Conservation (phyloP, 37 sponge, comb jelly and placozoan species). For the Crambe crambe region DNA sequence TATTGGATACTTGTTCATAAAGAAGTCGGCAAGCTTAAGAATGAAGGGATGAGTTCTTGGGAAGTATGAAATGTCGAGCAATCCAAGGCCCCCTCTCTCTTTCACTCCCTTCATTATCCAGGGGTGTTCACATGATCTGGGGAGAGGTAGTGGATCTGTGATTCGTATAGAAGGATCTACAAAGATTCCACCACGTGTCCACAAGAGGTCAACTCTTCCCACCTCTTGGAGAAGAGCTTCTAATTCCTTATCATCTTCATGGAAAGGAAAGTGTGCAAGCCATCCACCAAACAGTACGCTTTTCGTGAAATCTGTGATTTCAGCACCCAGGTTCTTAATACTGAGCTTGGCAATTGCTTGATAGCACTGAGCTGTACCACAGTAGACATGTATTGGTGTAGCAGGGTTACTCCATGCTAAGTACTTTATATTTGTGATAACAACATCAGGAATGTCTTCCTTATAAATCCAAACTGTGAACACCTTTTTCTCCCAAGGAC, state of each 20-base stretch:
- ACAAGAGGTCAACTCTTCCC: not conserved
- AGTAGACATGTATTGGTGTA: not conserved
- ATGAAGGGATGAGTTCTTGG: slow-evolving; percentile 5
- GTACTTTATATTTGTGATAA: not conserved
- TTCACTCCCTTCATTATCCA: not conserved
- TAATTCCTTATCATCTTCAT: not conserved
- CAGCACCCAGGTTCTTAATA: not conserved
- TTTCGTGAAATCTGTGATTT: not conserved
- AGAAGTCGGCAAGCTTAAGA: not conserved
- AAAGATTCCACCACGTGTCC: not conserved
- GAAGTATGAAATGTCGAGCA: not conserved
- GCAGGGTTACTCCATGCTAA: not conserved
- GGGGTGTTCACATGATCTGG: not conserved
- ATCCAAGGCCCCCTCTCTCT: not conserved
- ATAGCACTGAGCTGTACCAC: slow-evolving; percentile 4
- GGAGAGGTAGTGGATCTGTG: not conserved
- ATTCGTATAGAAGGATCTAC: not conserved
- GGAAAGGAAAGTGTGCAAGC: not conserved
- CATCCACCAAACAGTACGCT: not conserved
- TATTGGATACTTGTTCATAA: not conserved
- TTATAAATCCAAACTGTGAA: not conserved
- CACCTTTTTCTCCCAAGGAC: not conserved
- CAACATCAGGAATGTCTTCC: not conserved
- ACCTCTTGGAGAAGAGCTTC: not conserved
- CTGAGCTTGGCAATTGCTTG: not conserved